Base-by-base conservation (phyloP, 2,113 vertebrate genomes). In the Platanista minor region DNA sequence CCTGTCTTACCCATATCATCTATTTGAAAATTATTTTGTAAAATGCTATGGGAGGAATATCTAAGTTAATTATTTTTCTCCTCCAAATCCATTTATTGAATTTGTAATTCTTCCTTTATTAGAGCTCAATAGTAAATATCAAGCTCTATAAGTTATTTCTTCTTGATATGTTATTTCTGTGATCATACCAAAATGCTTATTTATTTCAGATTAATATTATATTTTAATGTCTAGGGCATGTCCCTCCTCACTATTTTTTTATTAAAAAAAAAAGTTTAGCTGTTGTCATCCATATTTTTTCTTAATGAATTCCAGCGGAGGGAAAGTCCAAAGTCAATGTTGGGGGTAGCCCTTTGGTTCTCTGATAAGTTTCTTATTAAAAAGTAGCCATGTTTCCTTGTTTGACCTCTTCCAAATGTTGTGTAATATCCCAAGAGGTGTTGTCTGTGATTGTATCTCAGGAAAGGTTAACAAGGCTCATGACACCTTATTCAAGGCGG, bases 101-200 rank as follows among this genome's bases (percentile, higher is more conserved):
- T 96, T 77, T 93, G 6, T 95, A 91, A 91, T 97, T 87, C 36
- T 74, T 78, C 33, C 62, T 80, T 90, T 92, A 83, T 64, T 92
- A 71, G n/a, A 83, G 29, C 84, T 86, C 52, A 94, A 31, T 72
- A 52, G 62, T 64, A 95, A 90, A 49, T 87, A 64, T 85, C 52
- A 87, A 89, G 71, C 17, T 82, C 46, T 66, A 6, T 78, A 66
- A 29, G 39, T 88, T 86, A 59, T 85, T 49, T 87, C 25, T 86
- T 95, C 66, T 52, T 92, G 18, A 39, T 41, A 80, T 59, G 1
- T 36, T 74, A 62, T 87, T 95, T 88, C 88, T 89, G 8, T 49
- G 93, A 33, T 43, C 86, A 25, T 52, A 57, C 13, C 46, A 72
- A 61, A 85, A 59, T 59, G 27, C 6, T 74, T 80, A 81, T 66